Evolutionary conservation across 2,113 vertebrate species (phyloP), one percentile per base, ranked within the genome.

Genomic region (Hemiscyllium ocellatum): DNA sequence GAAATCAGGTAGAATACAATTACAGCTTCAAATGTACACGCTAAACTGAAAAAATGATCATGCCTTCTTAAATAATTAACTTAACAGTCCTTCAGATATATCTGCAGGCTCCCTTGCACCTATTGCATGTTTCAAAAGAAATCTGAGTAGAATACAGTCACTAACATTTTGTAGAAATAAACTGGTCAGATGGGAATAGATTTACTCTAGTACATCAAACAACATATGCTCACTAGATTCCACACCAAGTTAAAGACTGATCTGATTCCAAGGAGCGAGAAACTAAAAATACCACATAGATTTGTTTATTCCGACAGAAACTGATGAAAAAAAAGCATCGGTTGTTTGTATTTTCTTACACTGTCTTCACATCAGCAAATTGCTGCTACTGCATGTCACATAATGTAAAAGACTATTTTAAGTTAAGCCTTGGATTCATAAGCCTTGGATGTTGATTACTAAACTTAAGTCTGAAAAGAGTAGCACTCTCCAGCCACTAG

Each of bases 161-260:
- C 93, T 37, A 47, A 22, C 7, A 70, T 94, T 70, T 20, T 94
- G 66, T 94, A 26, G 66, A 70, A 70, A 70, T 26, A 70, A 70
- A 70, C 93, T 70, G 24, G 37, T 94, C 24, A 68, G 93, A 94
- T 94, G 37, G 93, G 66, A 94, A 69, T 47, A 94, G 68, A 94
- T 70, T 94, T 94, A 68, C 68, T 70, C 24, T 37, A 72, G 93
- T 70, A 94, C 93, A 94, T 94, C 47, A 94, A 94, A 70, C 93
- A 94, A 24, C 93, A 94, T 70, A 70, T 94, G 93, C 66, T 94
- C 65, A 70, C 66, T 24, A 70, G 37, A 70, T 70, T 94, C 68
- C 93, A 94, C 93, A 94, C 37, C 93, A 94, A 69, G 24, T 70
- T 94, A 42, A 94, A 94, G 70, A 47, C 66, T 94, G 66, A 37